Base-by-base conservation (phyloP, 2,113 vertebrate genomes). In the Varanus komodoensis region DNA sequence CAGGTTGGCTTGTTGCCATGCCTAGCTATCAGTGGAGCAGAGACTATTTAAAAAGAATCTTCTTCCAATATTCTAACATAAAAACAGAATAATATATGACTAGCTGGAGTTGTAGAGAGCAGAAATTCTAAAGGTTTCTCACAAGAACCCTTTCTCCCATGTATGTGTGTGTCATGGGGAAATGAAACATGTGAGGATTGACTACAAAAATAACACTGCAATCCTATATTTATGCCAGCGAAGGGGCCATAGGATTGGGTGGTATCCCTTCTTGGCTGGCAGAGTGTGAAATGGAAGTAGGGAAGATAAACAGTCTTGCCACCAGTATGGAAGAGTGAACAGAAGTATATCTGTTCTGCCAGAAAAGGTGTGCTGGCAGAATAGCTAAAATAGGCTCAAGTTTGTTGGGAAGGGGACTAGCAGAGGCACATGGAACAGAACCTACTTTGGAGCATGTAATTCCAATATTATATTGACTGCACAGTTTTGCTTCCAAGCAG, bases 1-100 rank as follows among this genome's bases (percentile, higher is more conserved):
- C 91, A 92, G 90, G 89, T 95, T 96, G 97, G 95, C 95, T 97
- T 97, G 86, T 94, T 96, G 93, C 95, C 95, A 93, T 94, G 44
- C 90, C 96, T 92, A 50, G 38, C 38, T 44, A 44, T 44, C 38
- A 44, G 38, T 44, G 38, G 38, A 44, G 38, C 38, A 2, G 38
- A 44, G 38, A 44, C 38, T 44, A 44, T 44, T 44, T 44, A 44
- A 44, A 44, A 44, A 44, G 38, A 44, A 44, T 44, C 38, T 44
- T 44, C 38, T 44, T 44, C 38, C 38, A 44, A 44, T 44, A 44
- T 44, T 44, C 38, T 44, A 44, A 44, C 3, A 44, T 44, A 44
- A 44, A 44, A 3, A 44, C 38, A 44, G 38, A 44, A 44, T 44
- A 44, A 44, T 44, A 44, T 44, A 44, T 44, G 38, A 44, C 38